Evolutionary conservation across 2,113 vertebrate genomes (phyloP).

Genomic region (Bufo bufo): DNA sequence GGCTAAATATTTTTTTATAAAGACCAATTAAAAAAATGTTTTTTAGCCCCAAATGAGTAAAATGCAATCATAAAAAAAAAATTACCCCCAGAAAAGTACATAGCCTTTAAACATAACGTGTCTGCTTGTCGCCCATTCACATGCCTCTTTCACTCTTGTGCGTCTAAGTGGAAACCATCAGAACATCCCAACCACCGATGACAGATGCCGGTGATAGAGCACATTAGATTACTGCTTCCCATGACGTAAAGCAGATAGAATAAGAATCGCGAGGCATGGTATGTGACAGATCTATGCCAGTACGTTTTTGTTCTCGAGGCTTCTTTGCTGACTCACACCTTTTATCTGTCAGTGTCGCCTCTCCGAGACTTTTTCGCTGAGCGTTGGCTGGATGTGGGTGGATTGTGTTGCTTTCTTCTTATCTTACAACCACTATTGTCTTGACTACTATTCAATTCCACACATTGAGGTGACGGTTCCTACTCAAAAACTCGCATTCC

Average conservation of each 20-base stretch:
- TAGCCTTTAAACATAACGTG: no score
- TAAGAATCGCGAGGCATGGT: not conserved
- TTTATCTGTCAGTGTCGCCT: not conserved
- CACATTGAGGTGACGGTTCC: not conserved
- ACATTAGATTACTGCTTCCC: not conserved
- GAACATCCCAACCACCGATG: not conserved
- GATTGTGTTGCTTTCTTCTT: slow-evolving; percentile 27
- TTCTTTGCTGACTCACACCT: slow-evolving; percentile 9
- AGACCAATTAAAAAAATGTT: no score
- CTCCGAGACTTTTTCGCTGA: not conserved
- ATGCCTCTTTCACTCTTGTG: no score
- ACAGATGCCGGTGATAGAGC: not conserved
- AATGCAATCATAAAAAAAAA: no score
- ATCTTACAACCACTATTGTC: slow-evolving; percentile 25
- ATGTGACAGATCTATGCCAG: slow-evolving; percentile 16
- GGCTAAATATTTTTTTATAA: no score
- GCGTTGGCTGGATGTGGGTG: slow-evolving; percentile 13
- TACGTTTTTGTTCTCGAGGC: not conserved
- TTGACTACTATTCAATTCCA: not conserved
- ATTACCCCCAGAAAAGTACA: no score
- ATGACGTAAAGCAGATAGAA: not conserved
- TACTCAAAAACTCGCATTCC: not conserved
- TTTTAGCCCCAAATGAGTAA: no score
- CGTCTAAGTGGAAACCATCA: not conserved
- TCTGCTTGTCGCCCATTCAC: no score